Evolutionary conservation across 1,140 invertebrate species (phyloP), one percentile per base, ranked within the genome.

Genomic region (Helicoverpa zea): DNA sequence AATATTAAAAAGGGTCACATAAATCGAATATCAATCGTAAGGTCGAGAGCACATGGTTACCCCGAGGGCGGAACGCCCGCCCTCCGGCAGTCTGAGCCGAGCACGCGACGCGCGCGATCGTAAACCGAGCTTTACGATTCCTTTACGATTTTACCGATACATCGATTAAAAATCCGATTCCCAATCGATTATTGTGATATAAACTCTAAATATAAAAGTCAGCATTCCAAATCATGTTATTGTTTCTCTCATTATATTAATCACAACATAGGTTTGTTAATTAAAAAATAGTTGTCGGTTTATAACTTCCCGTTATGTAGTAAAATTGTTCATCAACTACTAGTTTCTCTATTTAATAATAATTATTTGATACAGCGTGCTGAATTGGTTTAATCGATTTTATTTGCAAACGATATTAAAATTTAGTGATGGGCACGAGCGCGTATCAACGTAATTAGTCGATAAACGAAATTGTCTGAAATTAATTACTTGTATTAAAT

Each of bases 31-130:
- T 83, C 81, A 85, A 80, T 84, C 70, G 84, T 81, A 84, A 91
- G 81, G 86, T 84, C 86, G 84, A 64, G 81, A 80, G 70, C 80
- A 83, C 81, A 85, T 83, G 82, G 77, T 80, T 86, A 87, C 85
- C 90, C 90, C 85, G 81, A 88, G 90, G 92, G 91, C 88, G 88
- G 87, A 83, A 74, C 81, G 82, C 74, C 90, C 91, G 92, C 92
- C 92, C 92, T 92, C 83, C 92, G 92, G 92, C 92, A 93, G 92
- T 93, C 86, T 75, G 80, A 80, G 74, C 78, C 83, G 86, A 86
- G 84, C 90, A 73, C 88, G 88, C 90, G 88, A 74, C 90, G 87
- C 88, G 90, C 84, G 84, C 87, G 90, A 84, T 79, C 82, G 84
- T 85, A 76, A 83, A 83, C 64, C 14, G 0, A 66, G 61, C 61